Evolutionary conservation across 2,113 vertebrate genomes (phyloP).

Genomic region (Eretmochelys imbricata): DNA sequence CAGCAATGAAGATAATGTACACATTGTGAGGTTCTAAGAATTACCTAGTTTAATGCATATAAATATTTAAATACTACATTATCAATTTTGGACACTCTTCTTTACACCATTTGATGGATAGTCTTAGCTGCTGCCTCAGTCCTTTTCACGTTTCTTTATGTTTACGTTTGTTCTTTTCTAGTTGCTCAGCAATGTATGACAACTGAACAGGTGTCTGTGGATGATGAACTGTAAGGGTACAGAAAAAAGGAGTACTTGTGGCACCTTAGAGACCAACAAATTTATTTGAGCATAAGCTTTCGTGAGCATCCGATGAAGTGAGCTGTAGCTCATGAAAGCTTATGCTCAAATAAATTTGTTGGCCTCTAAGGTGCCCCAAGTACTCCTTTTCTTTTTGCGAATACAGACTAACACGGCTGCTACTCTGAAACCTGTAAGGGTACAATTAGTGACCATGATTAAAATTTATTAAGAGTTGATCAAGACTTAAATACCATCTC

Average conservation of each 20-base stretch:
- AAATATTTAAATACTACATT: not conserved
- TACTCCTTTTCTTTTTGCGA: no score
- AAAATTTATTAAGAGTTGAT: not conserved
- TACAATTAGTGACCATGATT: not conserved
- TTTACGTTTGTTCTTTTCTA: not conserved
- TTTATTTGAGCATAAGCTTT: no score
- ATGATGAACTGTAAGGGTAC: accelerated
- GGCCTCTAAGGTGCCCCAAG: no score
- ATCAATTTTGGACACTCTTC: not conserved
- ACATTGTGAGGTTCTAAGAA: not conserved
- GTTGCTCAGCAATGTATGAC: not conserved
- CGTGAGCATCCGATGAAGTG: no score
- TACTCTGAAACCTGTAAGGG: not conserved
- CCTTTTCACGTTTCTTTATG: not conserved
- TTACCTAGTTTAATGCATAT: not conserved
- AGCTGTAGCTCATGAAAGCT: no score
- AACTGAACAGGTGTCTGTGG: not conserved
- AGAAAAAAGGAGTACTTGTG: no score
- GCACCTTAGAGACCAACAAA: no score
- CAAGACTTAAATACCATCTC: not conserved
- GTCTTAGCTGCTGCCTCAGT: not conserved
- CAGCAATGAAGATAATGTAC: not conserved
- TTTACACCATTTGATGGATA: not conserved
- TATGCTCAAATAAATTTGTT: no score
- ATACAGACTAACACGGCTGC: no score